Percentiles rank a stretch among this genome's conserved stretches.
Evolutionary conservation across 2,888 invertebrate genomes (phyloP).

Genomic region (Spisula subtruncata): DNA sequence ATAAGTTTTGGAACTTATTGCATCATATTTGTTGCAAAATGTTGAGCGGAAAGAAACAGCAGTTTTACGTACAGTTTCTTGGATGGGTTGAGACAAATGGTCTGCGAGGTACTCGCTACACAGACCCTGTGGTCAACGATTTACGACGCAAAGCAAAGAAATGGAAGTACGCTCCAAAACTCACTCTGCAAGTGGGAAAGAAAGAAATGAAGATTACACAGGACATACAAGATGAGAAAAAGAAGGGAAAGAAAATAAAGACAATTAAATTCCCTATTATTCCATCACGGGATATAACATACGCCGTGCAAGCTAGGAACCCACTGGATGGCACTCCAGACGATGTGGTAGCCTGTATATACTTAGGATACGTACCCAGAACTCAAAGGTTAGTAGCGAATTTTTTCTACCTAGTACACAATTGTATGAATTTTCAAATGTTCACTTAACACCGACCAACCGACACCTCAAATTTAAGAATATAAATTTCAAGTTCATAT

Average conservation of each 20-base stretch:
- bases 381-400: constrained; percentile 91
- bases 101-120: constrained; percentile 93
- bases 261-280: constrained; percentile 91
- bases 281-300: constrained; percentile 92
- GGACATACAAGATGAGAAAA: constrained; percentile 89
- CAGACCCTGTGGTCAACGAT: constrained; percentile 94
- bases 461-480: no score
- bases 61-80: constrained; percentile 91
- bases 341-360: constrained; percentile 97
- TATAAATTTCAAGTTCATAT: no score
- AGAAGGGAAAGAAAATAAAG: constrained; percentile 86
- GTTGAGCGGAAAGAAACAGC: constrained; percentile 82
- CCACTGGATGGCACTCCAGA: constrained; percentile 91
- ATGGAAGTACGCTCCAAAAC: constrained; percentile 95
- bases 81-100: constrained; percentile 98
- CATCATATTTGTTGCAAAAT: constrained; percentile 39
- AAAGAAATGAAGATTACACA: constrained; percentile 98
- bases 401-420: neutral
- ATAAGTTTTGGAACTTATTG: neutral
- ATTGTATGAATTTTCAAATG: no score
- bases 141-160: constrained; percentile 94
- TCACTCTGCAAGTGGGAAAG: constrained; percentile 89
- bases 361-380: constrained; percentile 97
- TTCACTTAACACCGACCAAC: no score
- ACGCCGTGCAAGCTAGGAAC: constrained; percentile 92